Evolutionary conservation across 2,888 invertebrate genomes (phyloP), one percentile per base, ranked within the genome.

Genomic region (Eupithecia subfuscata): DNA sequence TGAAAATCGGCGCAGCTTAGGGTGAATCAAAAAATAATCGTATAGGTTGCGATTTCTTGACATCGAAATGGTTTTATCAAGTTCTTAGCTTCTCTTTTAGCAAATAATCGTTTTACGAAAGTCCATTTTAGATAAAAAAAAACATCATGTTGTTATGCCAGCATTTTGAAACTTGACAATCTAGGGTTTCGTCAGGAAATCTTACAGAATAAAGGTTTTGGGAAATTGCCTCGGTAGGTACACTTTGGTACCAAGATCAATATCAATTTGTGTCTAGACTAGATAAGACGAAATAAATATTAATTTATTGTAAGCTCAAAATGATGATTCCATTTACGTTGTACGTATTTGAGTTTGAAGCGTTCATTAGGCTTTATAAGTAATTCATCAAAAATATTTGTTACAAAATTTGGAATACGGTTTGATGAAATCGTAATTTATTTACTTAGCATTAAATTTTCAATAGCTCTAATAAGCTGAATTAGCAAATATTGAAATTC

Each of bases 391-490:
- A 2, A 37, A 64, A 64, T 68, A 25, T 60, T 56, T 12, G 14
- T 60, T 5, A 60, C 22, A 25, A 22, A 45, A 45, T 68, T 8
- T 68, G 67, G 45, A 75, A 75, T 68, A 60, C 67, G 48, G 34
- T 65, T 74, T n/a, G 9, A 74, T 56, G 65, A 74, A 65, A 70
- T 52, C 30, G 5, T 16, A 30, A 70, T 65, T 67, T 40, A 56
- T 71, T 74, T 9, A 43, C 25, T 25, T 64, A 40, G 34, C 7
- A 40, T 75, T 60, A 12, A 25, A 68, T 69, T 69, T 69, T 52
- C 69, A 69, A 69, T 52, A 56, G 70, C 70, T 63, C 8, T 63
- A 63, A 63, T 30, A 7, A 63, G 30, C 63, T 30, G 40, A 75
- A 69, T 71, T 56, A 40, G 69, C 48, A 22, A 75, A 56, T 70